Evolutionary conservation across 2,888 invertebrate species (phyloP), one percentile per base, ranked within the genome.

Genomic region (Elaeidobius kamerunicus): DNA sequence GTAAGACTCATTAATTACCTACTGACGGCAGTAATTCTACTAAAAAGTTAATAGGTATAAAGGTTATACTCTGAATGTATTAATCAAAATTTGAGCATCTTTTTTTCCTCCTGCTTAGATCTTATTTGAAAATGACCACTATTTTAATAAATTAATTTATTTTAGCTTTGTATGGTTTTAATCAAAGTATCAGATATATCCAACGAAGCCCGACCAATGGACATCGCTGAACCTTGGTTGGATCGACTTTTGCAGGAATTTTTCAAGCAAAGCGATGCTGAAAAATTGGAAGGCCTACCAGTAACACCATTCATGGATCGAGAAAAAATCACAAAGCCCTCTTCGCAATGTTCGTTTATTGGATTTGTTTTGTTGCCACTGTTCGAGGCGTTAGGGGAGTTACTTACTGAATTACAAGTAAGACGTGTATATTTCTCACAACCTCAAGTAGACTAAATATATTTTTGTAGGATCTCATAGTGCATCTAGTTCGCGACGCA

Each of bases 241-340:
- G 89, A 89, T 67, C 81, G 84, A 52, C 76, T 89, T 34, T 75
- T 85, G 23, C 81, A 83, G 65, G 81, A 87, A 69, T 87, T 87
- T 68, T 86, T 86, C 69, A 84, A 85, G 62, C 86, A 87, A 72
- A 86, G 86, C 69, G 89, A 89, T 62, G 83, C 86, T 3, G 89
- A 90, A 70, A 88, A 88, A 67, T 76, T 85, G 19, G 88, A 88
- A 71, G 89, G 89, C 7, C 75, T 90, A 57, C 89, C 89, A 3
- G 88, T 90, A 19, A 88, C 89, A 18, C 88, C 90, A 0, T 89
- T 90, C 69, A 90, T 90, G 89, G 90, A 90, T 71, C 79, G 88
- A 23, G 88, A 89, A 60, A 89, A 88, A 73, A 86, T 89, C 47
- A 88, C 88, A 54, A 89, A 88, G 69, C 86, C 88, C 2, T 86